phyloP scores from a whole-genome alignment of 2,888 invertebrate species.

The Atrina japonica region DNA sequence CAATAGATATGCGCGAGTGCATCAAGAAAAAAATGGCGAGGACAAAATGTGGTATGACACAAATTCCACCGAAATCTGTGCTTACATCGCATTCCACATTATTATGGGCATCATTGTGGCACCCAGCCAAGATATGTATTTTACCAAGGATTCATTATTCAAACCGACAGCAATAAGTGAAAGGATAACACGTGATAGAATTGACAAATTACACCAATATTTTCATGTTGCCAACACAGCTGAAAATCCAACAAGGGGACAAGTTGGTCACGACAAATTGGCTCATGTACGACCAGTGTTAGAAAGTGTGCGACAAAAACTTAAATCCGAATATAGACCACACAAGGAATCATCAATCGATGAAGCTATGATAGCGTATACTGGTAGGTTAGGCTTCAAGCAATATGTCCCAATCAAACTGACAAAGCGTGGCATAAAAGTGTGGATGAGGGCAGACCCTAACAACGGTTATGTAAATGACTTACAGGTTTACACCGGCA shows the following conservation, averaged over 20 bases:
- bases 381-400: no score
- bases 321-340: no score
- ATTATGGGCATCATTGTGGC: slow-evolving; percentile 9
- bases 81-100: slow-evolving; percentile 1
- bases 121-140: no score
- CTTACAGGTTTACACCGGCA: no score
- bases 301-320: neutral
- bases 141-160: slow-evolving; percentile 1
- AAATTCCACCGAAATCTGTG: neutral
- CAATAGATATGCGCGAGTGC: no score
- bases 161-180: slow-evolving; percentile 4
- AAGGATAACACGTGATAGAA: neutral
- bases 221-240: slow-evolving; percentile 11
- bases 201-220: slow-evolving; percentile 5
- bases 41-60: neutral
- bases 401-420: slow-evolving; percentile 41
- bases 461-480: no score
- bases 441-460: no score
- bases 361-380: slow-evolving; percentile 40
- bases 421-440: slow-evolving; percentile 43
- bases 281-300: slow-evolving; percentile 23
- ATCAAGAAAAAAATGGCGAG: no score
- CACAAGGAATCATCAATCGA: no score
- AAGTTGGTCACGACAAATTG: slow-evolving; percentile 22
- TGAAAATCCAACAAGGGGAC: slow-evolving; percentile 2